Percentiles rank a stretch among this genome's conserved stretches.
Evolutionary conservation across 2,888 invertebrate genomes (phyloP).

Genomic region (Rhabditoides inermis): DNA sequence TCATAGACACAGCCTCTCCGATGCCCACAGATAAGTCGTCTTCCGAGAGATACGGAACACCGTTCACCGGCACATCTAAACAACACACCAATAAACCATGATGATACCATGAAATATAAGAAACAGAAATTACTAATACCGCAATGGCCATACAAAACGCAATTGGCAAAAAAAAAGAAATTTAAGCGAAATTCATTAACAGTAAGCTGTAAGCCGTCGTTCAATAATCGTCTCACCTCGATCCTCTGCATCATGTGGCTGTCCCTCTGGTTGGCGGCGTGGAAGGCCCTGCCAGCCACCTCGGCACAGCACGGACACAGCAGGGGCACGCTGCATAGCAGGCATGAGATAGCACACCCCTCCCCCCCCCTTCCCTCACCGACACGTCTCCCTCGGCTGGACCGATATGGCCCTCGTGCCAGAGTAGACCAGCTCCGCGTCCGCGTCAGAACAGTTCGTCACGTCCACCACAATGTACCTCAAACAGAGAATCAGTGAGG

Average conservation of each 20-base stretch:
- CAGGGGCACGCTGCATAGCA: constrained; percentile 39
- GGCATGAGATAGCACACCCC: no score
- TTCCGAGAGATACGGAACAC: constrained; percentile 33
- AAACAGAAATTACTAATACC: no score
- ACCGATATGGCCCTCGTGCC: constrained; percentile 36
- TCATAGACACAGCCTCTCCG: constrained; percentile 35
- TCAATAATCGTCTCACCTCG: no score
- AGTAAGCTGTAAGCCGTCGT: no score
- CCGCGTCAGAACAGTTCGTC: constrained; percentile 44
- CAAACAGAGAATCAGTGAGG: no score
- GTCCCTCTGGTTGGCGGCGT: constrained; percentile 39
- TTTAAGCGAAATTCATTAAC: no score
- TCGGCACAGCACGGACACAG: constrained; percentile 50
- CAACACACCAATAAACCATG: constrained; percentile 25
- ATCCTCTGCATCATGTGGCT: constrained; percentile 49
- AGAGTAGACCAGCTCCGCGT: constrained; percentile 46
- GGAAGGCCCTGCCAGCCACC: constrained; percentile 42
- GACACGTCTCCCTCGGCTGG: constrained; percentile 47
- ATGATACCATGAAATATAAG: constrained; percentile 46
- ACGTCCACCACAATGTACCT: constrained; percentile 49
- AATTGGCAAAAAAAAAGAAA: no score
- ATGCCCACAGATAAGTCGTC: constrained; percentile 41
- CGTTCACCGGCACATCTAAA: constrained; percentile 37
- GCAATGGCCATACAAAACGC: no score
- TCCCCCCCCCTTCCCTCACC: no score